Conservation (phyloP, 2,797 vertebrate genomes). For the Oceanodroma leucorhoa region DNA sequence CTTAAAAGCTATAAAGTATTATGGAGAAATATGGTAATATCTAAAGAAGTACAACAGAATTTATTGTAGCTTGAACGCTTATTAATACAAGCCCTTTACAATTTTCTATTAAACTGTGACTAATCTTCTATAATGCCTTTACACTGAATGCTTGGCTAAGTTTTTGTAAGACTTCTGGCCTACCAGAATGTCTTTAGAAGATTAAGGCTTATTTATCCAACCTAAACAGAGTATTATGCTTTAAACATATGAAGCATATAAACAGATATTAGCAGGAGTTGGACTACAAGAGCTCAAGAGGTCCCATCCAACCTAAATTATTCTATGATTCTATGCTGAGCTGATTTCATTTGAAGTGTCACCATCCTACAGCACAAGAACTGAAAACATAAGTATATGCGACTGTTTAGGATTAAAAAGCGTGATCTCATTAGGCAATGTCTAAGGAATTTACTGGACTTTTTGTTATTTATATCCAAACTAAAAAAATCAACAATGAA, state of each 20-base stretch:
- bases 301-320: neutral
- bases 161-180: neutral
- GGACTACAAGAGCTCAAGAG: neutral
- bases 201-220: neutral
- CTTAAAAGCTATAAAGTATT: neutral
- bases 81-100: neutral
- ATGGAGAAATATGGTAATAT: neutral
- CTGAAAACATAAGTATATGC: neutral
- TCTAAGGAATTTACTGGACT: neutral
- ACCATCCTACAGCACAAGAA: neutral
- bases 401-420: neutral
- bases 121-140: neutral
- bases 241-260: neutral
- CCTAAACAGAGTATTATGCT: neutral
- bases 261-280: neutral
- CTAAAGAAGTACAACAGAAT: neutral
- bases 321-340: neutral
- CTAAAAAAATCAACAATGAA: neutral
- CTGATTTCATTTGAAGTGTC: neutral
- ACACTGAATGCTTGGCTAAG: neutral
- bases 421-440: neutral
- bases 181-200: neutral
- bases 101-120: neutral
- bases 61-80: neutral
- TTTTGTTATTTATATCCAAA: neutral